Evolutionary conservation across 2,797 vertebrate genomes (phyloP), one percentile per base, ranked within the genome.

Genomic region (Hipposideros larvatus): DNA sequence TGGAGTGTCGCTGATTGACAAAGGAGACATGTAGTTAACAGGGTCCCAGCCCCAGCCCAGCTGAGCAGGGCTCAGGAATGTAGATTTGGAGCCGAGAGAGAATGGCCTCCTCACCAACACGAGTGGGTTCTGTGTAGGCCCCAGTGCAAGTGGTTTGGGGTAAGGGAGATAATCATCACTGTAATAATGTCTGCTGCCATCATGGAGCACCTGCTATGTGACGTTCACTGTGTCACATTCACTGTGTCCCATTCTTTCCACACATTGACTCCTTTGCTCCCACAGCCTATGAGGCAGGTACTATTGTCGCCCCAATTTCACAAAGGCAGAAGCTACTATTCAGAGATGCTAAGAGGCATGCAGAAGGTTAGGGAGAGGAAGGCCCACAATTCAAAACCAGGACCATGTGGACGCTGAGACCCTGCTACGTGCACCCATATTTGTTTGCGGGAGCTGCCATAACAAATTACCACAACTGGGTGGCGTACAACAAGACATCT

Each of bases 281-380:
- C 71, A 34, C 37, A 51, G 22, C 7, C 78, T 57, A 5, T 26
- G 41, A 73, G 41, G 48, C 37, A 24, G 51, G 14, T 55, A 1
- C 61, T 53, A 21, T n/a, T 34, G 46, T 51, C 57, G 80, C 63
- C 31, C 31, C 43, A 57, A 26, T 41, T 86, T 65, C 41, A 63
- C 6, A 68, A 7, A 48, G 18, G 84, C 31, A 66, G 24, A 96
- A 80, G 24, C 43, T 83, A 14, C 22, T 84, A 59, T 51, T 94
- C 43, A 68, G 80, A 77, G 51, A 93, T 28, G n/a, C 5, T n/a
- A 71, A 59, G 37, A 22, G 46, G 22, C 8, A 37, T 80, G 14
- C 11, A 61, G 78, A 74, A 59, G 7, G 18, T 79, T 48, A 84
- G 31, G 11, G 83, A 90, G 26, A 82, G 13, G 8, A 88, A 34